Evolutionary conservation across 2,797 vertebrate genomes (phyloP).

Genomic region (Pangasius larnaudii): DNA sequence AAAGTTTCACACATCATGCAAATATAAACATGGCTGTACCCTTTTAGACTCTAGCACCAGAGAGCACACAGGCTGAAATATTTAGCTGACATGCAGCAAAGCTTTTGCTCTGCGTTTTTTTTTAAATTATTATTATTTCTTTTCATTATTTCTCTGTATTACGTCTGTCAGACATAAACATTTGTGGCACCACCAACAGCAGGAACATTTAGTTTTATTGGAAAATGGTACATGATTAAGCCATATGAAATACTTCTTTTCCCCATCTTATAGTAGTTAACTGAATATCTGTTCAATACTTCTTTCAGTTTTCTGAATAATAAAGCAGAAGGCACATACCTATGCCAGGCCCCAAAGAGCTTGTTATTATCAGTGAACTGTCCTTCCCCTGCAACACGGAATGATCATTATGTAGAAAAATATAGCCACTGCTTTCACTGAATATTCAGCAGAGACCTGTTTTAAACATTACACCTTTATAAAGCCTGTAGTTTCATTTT

Average conservation of each 20-base stretch:
- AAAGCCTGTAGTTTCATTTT: not conserved
- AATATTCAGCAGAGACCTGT: not conserved
- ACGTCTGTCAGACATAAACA: not conserved
- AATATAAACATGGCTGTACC: not conserved
- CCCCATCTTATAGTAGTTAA: not conserved
- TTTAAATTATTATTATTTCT: not conserved
- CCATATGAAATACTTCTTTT: not conserved
- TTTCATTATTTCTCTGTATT: not conserved
- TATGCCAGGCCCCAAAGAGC: not conserved
- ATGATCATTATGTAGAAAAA: not conserved
- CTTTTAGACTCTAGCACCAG: not conserved
- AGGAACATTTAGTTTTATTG: not conserved
- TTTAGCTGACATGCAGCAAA: not conserved
- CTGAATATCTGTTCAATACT: not conserved
- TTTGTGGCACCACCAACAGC: not conserved
- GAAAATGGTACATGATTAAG: not conserved
- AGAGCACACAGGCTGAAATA: not conserved
- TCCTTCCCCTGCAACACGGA: not conserved
- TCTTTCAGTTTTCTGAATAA: not conserved
- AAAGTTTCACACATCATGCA: not conserved
- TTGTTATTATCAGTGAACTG: not conserved
- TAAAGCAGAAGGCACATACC: not conserved
- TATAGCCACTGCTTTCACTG: not conserved
- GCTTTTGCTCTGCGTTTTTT: not conserved
- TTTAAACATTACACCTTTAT: not conserved